phyloP scores from a whole-genome alignment of 2,888 invertebrate species.

The Torymus aiolomorphi region DNA sequence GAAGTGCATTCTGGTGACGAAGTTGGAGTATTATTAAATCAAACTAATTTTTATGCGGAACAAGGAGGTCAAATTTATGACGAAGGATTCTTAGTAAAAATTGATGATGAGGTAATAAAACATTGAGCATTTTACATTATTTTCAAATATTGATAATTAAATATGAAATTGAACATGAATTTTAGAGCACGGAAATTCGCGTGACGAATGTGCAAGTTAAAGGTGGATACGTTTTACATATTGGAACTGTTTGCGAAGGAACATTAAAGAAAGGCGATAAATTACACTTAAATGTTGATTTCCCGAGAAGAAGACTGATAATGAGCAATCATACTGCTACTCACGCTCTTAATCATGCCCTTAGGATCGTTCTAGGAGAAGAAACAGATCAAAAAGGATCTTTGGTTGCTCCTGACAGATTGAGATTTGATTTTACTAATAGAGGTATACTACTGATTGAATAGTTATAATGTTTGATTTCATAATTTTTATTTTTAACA shows the following conservation, averaged over 20 bases:
- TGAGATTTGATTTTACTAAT: constrained; percentile 98
- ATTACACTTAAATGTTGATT: constrained; percentile 88
- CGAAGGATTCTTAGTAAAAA: constrained; percentile 92
- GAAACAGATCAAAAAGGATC: constrained; percentile 98
- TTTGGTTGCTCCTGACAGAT: constrained; percentile 95
- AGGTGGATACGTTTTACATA: constrained; percentile 96
- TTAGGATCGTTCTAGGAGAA: constrained; percentile 91
- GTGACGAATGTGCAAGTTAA: constrained; percentile 96
- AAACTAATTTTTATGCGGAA: constrained; percentile 98
- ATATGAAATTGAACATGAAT: constrained; percentile 33
- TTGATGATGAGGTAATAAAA: constrained; percentile 82
- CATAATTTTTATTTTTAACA: too few relatives aligned
- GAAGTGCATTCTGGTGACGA: constrained; percentile 89
- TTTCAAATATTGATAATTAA: background rate
- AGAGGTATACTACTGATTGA: constrained; percentile 77
- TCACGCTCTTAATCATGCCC: constrained; percentile 95
- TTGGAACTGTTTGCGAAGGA: constrained; percentile 90
- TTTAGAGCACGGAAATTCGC: constrained; percentile 87
- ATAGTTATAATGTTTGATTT: too few relatives aligned
- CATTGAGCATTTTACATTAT: background rate
- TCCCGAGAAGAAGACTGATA: constrained; percentile 88
- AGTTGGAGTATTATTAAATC: constrained; percentile 93
- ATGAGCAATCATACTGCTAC: constrained; percentile 99
- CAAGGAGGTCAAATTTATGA: constrained; percentile 99
- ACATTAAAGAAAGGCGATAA: constrained; percentile 89